Percentiles rank a stretch among this genome's conserved stretches.
Conservation (phyloP, 2,797 vertebrate species). For the Parambassis ranga region DNA sequence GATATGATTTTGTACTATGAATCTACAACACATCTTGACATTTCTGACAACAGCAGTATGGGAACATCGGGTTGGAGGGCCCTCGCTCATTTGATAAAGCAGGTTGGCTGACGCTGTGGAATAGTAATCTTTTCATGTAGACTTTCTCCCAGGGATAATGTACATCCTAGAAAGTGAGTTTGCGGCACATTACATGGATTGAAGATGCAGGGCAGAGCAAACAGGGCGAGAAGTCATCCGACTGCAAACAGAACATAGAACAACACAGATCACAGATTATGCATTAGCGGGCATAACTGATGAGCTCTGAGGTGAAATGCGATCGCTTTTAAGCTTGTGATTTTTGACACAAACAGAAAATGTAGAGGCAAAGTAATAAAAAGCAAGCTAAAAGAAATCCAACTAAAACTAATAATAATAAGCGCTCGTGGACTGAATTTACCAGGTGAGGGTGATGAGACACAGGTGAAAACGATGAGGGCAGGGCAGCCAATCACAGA, state of each 20-base stretch:
- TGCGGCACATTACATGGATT: constrained; percentile 47
- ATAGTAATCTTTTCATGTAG: constrained; percentile 58
- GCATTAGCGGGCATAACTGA: constrained; percentile 19
- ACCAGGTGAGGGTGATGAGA: no score
- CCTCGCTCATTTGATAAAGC: constrained; percentile 80
- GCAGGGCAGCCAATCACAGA: no score
- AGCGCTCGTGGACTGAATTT: no score
- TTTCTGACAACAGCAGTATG: constrained; percentile 77
- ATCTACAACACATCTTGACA: constrained; percentile 79
- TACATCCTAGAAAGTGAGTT: constrained; percentile 56
- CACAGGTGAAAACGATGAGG: no score
- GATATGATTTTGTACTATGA: constrained; percentile 85
- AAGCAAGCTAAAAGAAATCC: no score
- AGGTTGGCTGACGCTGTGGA: constrained; percentile 71
- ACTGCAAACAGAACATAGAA: constrained; percentile 14
- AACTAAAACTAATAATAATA: no score
- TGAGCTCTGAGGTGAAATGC: background rate
- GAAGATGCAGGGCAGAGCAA: constrained; percentile 45
- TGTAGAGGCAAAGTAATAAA: no score
- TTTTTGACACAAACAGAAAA: no score
- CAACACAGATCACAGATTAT: constrained; percentile 11
- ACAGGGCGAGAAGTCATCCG: constrained; percentile 19
- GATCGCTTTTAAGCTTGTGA: no score
- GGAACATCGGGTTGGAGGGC: constrained; percentile 79
- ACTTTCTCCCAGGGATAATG: constrained; percentile 55